Evolutionary conservation across 2,888 invertebrate species (phyloP).

Genomic region (Hydrotaea cyrtoneurina): DNA sequence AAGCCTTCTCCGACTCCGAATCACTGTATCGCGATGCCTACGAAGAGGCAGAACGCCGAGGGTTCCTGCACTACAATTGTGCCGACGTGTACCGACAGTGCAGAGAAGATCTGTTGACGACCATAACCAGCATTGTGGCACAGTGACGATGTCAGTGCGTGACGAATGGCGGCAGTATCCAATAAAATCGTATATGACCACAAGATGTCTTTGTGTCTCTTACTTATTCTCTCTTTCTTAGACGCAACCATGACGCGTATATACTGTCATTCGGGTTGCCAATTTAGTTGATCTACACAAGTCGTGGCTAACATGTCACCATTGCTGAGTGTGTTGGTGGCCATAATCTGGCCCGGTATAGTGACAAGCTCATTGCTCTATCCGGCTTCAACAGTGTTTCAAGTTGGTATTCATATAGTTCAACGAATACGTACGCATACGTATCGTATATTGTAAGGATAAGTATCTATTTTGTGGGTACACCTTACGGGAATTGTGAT

Average conservation of each 20-base stretch:
- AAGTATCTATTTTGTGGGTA: too few species aligned
- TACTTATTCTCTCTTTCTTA: background rate
- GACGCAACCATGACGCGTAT: background rate
- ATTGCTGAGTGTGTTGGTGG: background rate
- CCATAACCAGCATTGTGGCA: constrained; percentile 66
- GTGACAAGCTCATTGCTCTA: constrained; percentile 41
- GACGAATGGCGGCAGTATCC: background rate
- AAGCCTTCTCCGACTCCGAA: constrained; percentile 83
- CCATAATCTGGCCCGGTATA: constrained; percentile 9
- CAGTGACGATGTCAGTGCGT: constrained; percentile 12
- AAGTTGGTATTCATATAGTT: constrained; percentile 38
- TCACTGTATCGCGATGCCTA: constrained; percentile 76
- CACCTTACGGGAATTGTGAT: too few species aligned
- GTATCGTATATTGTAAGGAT: too few species aligned
- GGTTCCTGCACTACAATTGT: constrained; percentile 77
- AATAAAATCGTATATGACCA: background rate
- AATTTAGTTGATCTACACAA: background rate
- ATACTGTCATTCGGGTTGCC: background rate
- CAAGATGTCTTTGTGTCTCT: background rate
- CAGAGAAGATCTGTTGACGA: constrained; percentile 73
- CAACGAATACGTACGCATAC: too few species aligned
- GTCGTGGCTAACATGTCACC: background rate
- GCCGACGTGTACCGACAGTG: constrained; percentile 76
- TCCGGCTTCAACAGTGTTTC: constrained; percentile 61
- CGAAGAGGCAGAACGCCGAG: constrained; percentile 76